phyloP scores from a whole-genome alignment of 2,797 vertebrate genomes.

The Rhynchonycteris naso region DNA sequence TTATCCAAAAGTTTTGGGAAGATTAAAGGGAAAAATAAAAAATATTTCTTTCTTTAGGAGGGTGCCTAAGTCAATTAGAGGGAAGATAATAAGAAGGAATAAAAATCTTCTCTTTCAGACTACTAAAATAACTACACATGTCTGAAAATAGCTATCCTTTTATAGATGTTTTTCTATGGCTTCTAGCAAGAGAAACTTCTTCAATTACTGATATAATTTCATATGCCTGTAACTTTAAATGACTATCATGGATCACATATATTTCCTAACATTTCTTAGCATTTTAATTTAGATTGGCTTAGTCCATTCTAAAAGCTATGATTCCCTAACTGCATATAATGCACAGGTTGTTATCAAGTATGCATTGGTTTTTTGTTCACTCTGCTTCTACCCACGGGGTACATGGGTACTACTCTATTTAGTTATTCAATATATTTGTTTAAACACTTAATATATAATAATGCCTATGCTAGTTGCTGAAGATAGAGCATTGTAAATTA shows the following conservation, averaged over 20 bases:
- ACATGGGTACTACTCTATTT: neutral
- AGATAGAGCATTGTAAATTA: neutral
- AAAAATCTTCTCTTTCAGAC: neutral
- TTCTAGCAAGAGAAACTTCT: neutral
- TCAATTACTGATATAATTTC: neutral
- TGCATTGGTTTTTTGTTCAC: neutral
- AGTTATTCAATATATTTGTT: neutral
- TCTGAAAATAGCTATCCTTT: slow-evolving; percentile 53
- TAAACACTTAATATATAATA: neutral
- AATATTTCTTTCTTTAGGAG: neutral
- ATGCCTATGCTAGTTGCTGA: neutral
- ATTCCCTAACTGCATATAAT: neutral
- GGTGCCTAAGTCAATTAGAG: slow-evolving; percentile 12
- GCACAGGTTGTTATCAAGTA: neutral
- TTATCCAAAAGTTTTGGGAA: slow-evolving; percentile 43
- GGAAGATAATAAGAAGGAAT: slow-evolving; percentile 43
- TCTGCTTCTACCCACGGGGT: neutral
- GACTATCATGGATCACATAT: neutral
- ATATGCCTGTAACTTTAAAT: neutral
- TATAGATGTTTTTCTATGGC: neutral
- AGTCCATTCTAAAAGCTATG: neutral
- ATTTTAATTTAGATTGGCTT: neutral
- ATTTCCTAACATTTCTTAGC: neutral
- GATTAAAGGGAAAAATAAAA: slow-evolving; percentile 14
- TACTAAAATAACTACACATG: slow-evolving; percentile 2